These are phyloP conservation scores for Ophthalmolycus amberensis DNA, from an alignment of 2,113 vertebrate species.

Conservation along the genomic window DNA sequence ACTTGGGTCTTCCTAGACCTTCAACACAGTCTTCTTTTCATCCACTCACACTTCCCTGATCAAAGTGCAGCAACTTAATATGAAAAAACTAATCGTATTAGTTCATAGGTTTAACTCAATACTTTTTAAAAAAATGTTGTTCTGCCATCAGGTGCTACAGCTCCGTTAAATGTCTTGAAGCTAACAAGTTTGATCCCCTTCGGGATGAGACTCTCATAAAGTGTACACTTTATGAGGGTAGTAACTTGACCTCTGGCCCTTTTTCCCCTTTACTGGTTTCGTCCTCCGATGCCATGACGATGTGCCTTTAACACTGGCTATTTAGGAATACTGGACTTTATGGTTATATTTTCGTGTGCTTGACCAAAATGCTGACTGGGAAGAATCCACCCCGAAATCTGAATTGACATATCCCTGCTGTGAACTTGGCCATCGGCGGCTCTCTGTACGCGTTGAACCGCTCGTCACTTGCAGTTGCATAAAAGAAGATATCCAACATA, in stretches of 20 bases:
- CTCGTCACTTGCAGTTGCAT: too few relatives aligned
- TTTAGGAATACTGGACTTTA: slow-evolving; percentile 41
- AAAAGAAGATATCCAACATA: too few relatives aligned
- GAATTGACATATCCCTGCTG: slow-evolving; percentile 30
- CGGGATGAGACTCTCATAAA: neutral
- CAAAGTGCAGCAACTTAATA: slow-evolving; percentile 3
- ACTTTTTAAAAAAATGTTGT: neutral
- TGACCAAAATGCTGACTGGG: slow-evolving; percentile 30
- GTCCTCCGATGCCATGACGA: slow-evolving; percentile 11
- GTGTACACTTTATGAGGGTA: neutral
- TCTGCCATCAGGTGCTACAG: neutral
- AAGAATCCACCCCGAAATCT: slow-evolving; percentile 27
- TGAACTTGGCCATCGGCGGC: neutral
- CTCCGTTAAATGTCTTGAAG: neutral
- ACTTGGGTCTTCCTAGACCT: neutral
- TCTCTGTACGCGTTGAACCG: too few relatives aligned
- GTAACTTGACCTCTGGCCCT: slow-evolving; percentile 7
- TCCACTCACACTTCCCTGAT: neutral
- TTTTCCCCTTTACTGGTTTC: neutral
- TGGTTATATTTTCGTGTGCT: slow-evolving; percentile 7
- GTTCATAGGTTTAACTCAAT: neutral
- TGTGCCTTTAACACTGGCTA: slow-evolving; percentile 66
- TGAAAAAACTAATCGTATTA: neutral
- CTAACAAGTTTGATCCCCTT: neutral
- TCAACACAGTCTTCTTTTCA: neutral